These are phyloP conservation scores for Gymnarchus niloticus DNA, from an alignment of 2,113 vertebrate genomes.

Conservation along the genomic window DNA sequence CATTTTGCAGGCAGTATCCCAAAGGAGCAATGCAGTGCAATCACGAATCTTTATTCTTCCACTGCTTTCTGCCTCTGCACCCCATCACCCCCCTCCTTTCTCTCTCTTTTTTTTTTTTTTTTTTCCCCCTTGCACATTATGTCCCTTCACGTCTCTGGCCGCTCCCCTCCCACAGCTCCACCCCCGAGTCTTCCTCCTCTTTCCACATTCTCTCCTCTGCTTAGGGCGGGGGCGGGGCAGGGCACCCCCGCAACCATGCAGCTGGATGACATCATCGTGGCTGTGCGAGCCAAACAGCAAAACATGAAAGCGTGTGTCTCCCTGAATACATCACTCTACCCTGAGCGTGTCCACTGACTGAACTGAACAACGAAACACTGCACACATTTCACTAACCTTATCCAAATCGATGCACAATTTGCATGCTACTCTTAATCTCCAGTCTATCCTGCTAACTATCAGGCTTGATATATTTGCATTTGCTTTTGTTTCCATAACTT, in stretches of 20 bases:
- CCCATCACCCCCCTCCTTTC: background rate
- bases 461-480: background rate
- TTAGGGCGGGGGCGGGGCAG: conserved; percentile 1
- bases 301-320: conserved; percentile 29
- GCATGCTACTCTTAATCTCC: background rate
- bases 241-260: conserved; percentile 36
- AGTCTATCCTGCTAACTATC: background rate
- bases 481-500: background rate
- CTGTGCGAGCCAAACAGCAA: conserved; percentile 31
- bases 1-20: background rate
- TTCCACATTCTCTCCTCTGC: conserved; percentile 17
- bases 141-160: background rate
- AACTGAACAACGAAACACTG: background rate
- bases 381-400: background rate
- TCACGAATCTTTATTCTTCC: background rate
- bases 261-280: conserved; percentile 61
- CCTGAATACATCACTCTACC: background rate
- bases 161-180: background rate
- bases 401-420: background rate
- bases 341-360: background rate
- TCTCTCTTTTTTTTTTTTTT: background rate
- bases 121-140: background rate
- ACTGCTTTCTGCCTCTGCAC: background rate
- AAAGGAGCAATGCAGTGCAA: background rate
- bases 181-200: conserved; percentile 22